These are phyloP conservation scores for Argyrosomus regius DNA, from an alignment of 2,797 vertebrate genomes.

Conservation along the genomic window DNA sequence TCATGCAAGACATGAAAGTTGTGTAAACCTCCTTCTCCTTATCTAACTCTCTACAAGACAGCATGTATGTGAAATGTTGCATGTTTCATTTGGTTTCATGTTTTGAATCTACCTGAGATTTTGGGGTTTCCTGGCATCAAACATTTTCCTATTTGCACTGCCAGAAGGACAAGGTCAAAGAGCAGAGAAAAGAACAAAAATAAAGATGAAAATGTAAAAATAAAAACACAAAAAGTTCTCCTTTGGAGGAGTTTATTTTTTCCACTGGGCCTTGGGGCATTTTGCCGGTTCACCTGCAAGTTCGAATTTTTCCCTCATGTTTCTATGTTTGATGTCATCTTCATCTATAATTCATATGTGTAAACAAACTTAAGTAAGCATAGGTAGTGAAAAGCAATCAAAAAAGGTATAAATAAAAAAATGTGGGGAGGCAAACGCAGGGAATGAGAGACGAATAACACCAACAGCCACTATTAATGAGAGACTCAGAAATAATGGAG, in stretches of 20 bases:
- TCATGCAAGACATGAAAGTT: too few species aligned
- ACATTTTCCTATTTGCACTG: not conserved
- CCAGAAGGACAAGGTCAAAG: slow-evolving; percentile 1
- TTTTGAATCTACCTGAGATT: too few species aligned
- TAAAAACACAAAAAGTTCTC: not conserved
- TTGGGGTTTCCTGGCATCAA: too few species aligned
- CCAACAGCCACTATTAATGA: slow-evolving; percentile 33
- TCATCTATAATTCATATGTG: slow-evolving; percentile 45
- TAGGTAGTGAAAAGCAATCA: not conserved
- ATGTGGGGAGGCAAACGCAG: not conserved
- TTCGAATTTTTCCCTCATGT: slow-evolving; percentile 19
- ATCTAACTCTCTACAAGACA: too few species aligned
- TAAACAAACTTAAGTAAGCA: slow-evolving; percentile 41
- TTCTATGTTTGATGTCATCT: slow-evolving; percentile 18
- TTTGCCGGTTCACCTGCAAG: slow-evolving; percentile 33
- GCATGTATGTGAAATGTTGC: too few species aligned
- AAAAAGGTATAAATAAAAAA: slow-evolving; percentile 31
- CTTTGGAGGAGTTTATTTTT: not conserved
- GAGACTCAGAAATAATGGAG: slow-evolving; percentile 37
- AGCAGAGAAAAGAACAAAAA: not conserved
- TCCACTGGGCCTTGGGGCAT: not conserved
- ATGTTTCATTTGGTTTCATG: not conserved
- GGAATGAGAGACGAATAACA: slow-evolving; percentile 28
- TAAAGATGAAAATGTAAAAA: not conserved
- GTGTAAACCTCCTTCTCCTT: too few species aligned